Evolutionary conservation across 1,140 invertebrate species (phyloP).

Genomic region (Scaptomyza hsui): DNA sequence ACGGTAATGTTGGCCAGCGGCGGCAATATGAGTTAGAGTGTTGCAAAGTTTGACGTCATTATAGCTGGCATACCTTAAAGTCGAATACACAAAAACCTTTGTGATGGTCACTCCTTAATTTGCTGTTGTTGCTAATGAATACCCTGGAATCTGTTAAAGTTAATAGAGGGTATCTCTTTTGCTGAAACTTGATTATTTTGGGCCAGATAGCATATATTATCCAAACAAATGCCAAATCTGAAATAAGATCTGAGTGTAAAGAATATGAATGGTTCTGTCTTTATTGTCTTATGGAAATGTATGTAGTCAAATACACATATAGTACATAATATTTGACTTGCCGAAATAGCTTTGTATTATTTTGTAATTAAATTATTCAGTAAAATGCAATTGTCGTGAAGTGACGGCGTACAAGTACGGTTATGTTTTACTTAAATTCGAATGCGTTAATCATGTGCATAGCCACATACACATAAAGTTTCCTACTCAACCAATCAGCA

Average conservation of each 20-base stretch:
- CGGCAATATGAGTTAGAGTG: slow-evolving; percentile 68
- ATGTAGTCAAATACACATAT: too few relatives aligned
- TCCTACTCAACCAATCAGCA: slow-evolving; percentile 45
- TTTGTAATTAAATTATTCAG: not conserved
- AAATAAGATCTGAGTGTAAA: too few relatives aligned
- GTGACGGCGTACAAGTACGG: too few relatives aligned
- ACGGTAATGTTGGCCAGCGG: slow-evolving; percentile 19
- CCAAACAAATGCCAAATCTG: too few relatives aligned
- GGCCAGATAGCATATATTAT: too few relatives aligned
- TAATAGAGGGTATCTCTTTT: too few relatives aligned
- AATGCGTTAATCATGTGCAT: slow-evolving; percentile 2
- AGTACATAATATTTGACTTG: too few relatives aligned
- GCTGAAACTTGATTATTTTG: too few relatives aligned
- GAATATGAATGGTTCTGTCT: too few relatives aligned
- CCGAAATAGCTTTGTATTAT: not conserved
- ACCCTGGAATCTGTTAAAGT: too few relatives aligned
- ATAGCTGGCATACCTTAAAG: slow-evolving; percentile 52
- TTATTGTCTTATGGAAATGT: too few relatives aligned
- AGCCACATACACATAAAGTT: too few relatives aligned
- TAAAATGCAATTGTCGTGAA: slow-evolving; percentile 22
- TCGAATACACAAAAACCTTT: slow-evolving; percentile 42
- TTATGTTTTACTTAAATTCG: slow-evolving; percentile 6
- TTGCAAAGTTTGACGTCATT: slow-evolving; percentile 80
- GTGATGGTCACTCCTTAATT: slow-evolving; percentile 29
- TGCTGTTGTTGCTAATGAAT: slow-evolving; percentile 4